Evolutionary conservation across 2,113 vertebrate species (phyloP).

Genomic region (Gambusia holbrooki): DNA sequence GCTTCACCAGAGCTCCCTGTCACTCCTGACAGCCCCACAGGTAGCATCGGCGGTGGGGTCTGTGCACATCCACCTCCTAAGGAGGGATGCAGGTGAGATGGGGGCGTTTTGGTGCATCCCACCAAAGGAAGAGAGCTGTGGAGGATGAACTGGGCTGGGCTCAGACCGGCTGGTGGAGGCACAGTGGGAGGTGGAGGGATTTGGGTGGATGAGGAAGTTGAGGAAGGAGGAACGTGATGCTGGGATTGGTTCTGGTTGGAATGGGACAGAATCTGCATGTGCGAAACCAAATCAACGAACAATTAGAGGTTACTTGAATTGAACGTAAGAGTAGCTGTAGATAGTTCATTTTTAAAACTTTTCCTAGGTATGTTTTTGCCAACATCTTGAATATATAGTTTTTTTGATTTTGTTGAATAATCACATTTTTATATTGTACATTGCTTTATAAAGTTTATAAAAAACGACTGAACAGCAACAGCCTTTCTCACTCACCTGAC

Average conservation of each 20-base stretch:
- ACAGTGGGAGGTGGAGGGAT: constrained; percentile 78
- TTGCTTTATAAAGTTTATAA: too few species aligned
- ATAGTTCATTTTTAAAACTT: too few species aligned
- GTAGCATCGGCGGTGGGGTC: constrained; percentile 77
- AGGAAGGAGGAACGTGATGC: constrained; percentile 66
- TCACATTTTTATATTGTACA: too few species aligned
- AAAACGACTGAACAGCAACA: too few species aligned
- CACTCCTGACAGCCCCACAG: constrained; percentile 59
- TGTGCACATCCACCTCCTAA: constrained; percentile 78
- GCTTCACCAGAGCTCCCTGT: constrained; percentile 65
- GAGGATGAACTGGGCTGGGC: constrained; percentile 84
- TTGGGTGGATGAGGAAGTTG: constrained; percentile 73
- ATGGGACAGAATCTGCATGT: constrained; percentile 87
- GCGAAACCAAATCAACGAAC: constrained; percentile 13
- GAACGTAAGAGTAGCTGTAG: too few species aligned
- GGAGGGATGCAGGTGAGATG: constrained; percentile 82
- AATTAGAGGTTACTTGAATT: not conserved
- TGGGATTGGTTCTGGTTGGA: constrained; percentile 84
- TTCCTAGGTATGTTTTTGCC: too few species aligned
- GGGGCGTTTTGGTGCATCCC: constrained; percentile 85
- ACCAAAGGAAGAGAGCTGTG: constrained; percentile 85
- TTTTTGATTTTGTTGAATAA: too few species aligned
- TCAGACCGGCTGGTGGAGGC: constrained; percentile 69
- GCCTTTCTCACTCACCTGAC: constrained; percentile 81
- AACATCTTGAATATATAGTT: too few species aligned